Conservation (phyloP, 2,888 invertebrate genomes). For the Pterostichus niger region DNA sequence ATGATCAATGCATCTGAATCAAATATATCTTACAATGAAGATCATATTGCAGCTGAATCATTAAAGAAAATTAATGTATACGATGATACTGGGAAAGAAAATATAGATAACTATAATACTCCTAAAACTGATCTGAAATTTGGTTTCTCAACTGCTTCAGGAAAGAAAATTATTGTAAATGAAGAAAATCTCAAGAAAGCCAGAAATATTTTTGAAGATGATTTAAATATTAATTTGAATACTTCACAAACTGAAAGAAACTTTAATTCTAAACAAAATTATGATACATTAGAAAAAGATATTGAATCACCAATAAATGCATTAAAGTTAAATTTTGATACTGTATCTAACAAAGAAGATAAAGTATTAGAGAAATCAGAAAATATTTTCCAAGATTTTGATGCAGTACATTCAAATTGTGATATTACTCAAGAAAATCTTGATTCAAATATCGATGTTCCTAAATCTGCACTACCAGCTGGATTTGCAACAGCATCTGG, state of each 20-base stretch:
- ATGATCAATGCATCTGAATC: slow-evolving; percentile 38
- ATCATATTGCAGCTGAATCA: slow-evolving; percentile 68
- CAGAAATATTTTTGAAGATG: slow-evolving; percentile 72
- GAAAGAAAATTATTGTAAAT: slow-evolving; percentile 75
- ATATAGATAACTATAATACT: background rate
- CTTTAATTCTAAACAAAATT: no score
- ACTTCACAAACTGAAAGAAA: no score
- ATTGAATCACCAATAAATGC: no score
- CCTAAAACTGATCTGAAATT: background rate
- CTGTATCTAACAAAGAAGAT: background rate
- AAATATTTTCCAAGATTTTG: slow-evolving; percentile 40
- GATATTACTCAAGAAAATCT: no score
- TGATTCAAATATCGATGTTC: no score
- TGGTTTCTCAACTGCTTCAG: slow-evolving; percentile 70
- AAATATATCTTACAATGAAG: slow-evolving; percentile 53
- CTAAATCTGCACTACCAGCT: no score
- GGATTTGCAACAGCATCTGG: slow-evolving; percentile 75
- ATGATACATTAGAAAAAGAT: no score
- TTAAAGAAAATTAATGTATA: slow-evolving; percentile 73
- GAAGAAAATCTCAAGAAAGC: slow-evolving; percentile 74
- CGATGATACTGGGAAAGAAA: slow-evolving; percentile 65
- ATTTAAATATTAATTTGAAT: slow-evolving; percentile 67
- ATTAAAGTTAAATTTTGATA: no score
- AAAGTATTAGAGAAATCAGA: slow-evolving; percentile 60
- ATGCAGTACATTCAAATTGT: background rate